These are phyloP conservation scores for Autographa pulchrina DNA, from an alignment of 2,888 invertebrate genomes.

Conservation along the genomic window DNA sequence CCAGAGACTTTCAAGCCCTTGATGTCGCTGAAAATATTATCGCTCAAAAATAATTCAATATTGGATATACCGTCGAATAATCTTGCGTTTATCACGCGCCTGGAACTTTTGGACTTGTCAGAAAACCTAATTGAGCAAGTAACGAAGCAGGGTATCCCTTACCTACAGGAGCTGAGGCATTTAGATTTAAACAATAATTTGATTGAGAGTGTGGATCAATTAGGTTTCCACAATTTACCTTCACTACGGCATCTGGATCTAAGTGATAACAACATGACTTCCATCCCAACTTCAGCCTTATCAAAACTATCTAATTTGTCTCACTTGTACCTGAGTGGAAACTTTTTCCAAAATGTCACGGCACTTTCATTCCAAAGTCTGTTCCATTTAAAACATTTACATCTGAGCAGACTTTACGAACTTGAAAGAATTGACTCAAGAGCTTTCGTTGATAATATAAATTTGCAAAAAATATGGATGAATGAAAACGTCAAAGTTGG, in stretches of 20 bases:
- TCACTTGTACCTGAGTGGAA: conserved; percentile 93
- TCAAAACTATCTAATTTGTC: conserved; percentile 94
- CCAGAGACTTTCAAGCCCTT: conserved; percentile 92
- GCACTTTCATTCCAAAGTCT: conserved; percentile 95
- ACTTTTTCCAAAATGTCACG: conserved; percentile 92
- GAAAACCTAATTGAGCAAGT: conserved; percentile 94
- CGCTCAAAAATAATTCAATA: conserved; percentile 94
- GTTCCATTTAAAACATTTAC: conserved; percentile 93
- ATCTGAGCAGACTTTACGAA: conserved; percentile 91
- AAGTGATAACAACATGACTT: conserved; percentile 94
- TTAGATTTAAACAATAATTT: conserved; percentile 94
- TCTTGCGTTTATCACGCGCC: conserved; percentile 90
- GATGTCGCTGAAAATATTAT: conserved; percentile 92
- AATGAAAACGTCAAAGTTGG: conserved; percentile 93
- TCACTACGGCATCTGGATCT: conserved; percentile 93
- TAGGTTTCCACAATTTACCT: conserved; percentile 93
- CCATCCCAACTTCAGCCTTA: conserved; percentile 93
- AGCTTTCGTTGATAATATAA: conserved; percentile 96
- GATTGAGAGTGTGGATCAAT: conserved; percentile 92
- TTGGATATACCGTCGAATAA: conserved; percentile 93
- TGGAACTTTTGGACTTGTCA: conserved; percentile 93
- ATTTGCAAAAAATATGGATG: conserved; percentile 93
- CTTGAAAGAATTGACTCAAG: conserved; percentile 93
- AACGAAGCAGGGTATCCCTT: conserved; percentile 92
- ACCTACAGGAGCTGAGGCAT: conserved; percentile 91